These are phyloP conservation scores for Drosophila elegans DNA, from an alignment of 1,140 invertebrate species.

Conservation along the genomic window DNA sequence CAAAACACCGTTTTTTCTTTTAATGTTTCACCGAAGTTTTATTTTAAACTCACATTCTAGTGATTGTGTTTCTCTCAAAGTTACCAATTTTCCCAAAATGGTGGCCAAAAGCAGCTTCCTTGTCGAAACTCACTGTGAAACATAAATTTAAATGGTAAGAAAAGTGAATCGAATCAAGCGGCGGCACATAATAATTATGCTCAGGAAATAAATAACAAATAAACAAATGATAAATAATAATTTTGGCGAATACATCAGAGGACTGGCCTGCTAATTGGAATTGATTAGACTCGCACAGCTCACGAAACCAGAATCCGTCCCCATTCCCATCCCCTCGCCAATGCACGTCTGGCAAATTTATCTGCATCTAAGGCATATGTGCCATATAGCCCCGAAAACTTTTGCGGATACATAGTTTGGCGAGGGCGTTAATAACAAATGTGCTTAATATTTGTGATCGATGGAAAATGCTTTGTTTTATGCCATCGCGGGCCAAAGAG, in stretches of 20 bases:
- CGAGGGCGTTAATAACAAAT: conserved; percentile 69
- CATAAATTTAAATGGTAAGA: neutral
- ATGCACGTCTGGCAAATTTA: conserved; percentile 81
- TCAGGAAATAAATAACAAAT: conserved; percentile 72
- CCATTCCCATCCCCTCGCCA: conserved; percentile 22
- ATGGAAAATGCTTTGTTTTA: conserved; percentile 79
- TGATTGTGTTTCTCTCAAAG: too few species aligned
- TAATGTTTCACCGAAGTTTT: too few species aligned
- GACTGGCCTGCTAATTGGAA: conserved; percentile 81
- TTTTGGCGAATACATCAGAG: conserved; percentile 82
- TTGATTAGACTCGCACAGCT: conserved; percentile 75
- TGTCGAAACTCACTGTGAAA: too few species aligned
- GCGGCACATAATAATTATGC: conserved; percentile 24
- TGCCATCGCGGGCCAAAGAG: conserved; percentile 35
- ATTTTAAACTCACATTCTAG: too few species aligned
- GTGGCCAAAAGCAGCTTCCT: too few species aligned
- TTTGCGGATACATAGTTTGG: conserved; percentile 50
- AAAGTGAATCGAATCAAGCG: conserved; percentile 11
- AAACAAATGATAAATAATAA: conserved; percentile 84
- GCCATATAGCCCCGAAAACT: conserved; percentile 28
- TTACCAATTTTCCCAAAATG: too few species aligned
- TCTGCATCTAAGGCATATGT: conserved; percentile 81
- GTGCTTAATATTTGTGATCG: conserved; percentile 82
- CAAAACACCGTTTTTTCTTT: too few species aligned
- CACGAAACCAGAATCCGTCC: conserved; percentile 25